A percentile compares a stretch with the other conserved stretches of the same genome.
These are phyloP conservation scores for Zosterops lateralis DNA, from an alignment of 2,113 vertebrate genomes.

Conservation along the genomic window DNA sequence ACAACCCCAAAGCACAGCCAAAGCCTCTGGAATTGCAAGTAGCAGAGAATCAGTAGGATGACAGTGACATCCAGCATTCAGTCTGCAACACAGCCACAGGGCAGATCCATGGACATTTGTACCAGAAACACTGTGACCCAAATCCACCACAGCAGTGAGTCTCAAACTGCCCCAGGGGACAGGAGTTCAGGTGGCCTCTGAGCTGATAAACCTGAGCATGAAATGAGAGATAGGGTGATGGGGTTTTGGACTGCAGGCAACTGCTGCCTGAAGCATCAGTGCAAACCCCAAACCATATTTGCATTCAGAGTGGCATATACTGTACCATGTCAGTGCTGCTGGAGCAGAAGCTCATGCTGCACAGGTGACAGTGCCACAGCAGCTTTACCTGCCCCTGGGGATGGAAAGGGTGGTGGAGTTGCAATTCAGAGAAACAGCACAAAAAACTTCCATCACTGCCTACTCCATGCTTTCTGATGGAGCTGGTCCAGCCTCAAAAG, in stretches of 20 bases:
- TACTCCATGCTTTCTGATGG: neutral
- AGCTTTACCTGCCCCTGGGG: neutral
- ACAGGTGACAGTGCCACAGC: neutral
- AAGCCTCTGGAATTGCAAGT: neutral
- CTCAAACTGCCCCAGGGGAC: neutral
- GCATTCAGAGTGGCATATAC: neutral
- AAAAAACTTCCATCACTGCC: neutral
- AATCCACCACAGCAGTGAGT: neutral
- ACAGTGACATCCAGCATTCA: neutral
- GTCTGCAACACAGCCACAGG: neutral
- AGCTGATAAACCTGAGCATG: neutral
- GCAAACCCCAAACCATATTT: neutral
- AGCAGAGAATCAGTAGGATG: neutral
- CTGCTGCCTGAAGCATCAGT: neutral
- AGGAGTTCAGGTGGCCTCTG: neutral
- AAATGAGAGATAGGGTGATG: neutral
- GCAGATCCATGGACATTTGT: fast-evolving
- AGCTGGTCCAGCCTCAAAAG: neutral
- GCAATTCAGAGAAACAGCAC: neutral
- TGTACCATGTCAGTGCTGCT: fast-evolving
- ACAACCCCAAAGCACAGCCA: neutral
- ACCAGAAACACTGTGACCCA: neutral
- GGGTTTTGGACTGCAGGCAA: neutral
- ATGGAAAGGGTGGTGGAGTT: neutral
- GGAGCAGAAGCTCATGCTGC: neutral